Evolutionary conservation across 1,140 invertebrate species (phyloP).

Genomic region (Penaeus chinensis): DNA sequence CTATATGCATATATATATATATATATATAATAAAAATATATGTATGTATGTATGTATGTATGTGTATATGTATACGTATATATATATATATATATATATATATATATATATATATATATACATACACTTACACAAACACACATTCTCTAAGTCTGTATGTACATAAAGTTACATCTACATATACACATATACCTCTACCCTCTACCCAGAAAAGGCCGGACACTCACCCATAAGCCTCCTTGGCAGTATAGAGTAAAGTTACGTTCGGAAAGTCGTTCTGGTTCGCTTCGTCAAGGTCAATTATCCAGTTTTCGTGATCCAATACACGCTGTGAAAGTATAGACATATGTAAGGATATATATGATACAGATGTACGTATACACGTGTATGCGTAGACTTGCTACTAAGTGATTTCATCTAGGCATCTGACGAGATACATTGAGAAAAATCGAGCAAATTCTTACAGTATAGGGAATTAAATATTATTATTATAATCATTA

Average conservation of each 20-base stretch:
- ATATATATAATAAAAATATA: slow-evolving; percentile 27
- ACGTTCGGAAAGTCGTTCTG: slow-evolving; percentile 81
- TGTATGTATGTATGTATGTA: slow-evolving; percentile 26
- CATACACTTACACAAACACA: slow-evolving; percentile 24
- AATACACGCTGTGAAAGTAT: slow-evolving; percentile 80
- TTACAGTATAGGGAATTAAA: no score
- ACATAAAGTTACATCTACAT: no score
- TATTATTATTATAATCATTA: no score
- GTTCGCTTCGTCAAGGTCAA: slow-evolving; percentile 95
- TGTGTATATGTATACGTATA: slow-evolving; percentile 12
- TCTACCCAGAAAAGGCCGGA: no score
- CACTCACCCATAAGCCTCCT: slow-evolving; percentile 78
- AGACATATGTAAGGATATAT: no score
- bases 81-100: slow-evolving; percentile 43
- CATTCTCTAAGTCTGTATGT: not conserved
- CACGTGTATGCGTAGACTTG: no score
- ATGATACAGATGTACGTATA: no score
- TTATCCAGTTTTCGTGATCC: slow-evolving; percentile 94
- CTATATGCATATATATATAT: slow-evolving; percentile 26
- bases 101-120: slow-evolving; percentile 37
- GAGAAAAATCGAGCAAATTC: no score
- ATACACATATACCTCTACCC: no score
- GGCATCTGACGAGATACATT: no score
- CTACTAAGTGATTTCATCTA: no score
- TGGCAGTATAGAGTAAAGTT: slow-evolving; percentile 87